Evolutionary conservation across 1,140 invertebrate genomes (phyloP), one percentile per base, ranked within the genome.

Genomic region (Pectinophora gossypiella): DNA sequence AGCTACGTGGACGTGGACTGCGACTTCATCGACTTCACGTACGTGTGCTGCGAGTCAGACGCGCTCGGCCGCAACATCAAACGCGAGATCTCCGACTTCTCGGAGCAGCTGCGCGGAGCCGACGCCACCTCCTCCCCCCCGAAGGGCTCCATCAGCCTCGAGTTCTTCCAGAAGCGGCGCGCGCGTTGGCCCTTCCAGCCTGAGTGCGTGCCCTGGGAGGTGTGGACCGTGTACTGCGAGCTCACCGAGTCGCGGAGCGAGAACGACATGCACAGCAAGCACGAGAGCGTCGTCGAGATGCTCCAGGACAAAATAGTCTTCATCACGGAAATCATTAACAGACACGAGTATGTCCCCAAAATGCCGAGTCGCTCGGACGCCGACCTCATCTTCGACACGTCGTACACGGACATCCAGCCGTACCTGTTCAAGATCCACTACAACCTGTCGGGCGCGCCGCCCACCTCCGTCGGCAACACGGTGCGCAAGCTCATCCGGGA

Each of bases 1-100:
- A 97, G 97, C 43, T 97, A 97, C 71, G 94, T 96, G 61, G 98
- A 99, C 88, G 95, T 98, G 7, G 95, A 98, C 76, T 99, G 98
- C 89, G 96, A 99, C 88, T 98, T 98, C 78, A 95, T 99, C 59
- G 97, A 99, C 87, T 95, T 98, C 68, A 98, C 97, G 20, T 99
- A 99, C 86, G 97, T 98, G 0, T 96, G 96, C 81, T 97, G 96
- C 87, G 93, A 95, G 45, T 98, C 96, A 1, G 89, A 92, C 1
- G 91, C 91, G 43, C 88, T 99, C 1, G 93, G 94, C 44, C 89
- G 91, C 32, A 91, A 89, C 35, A 87, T 99, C 4, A 95, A 94
- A 66, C 89, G 91, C 46, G 95, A 97, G 72, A 95, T 98, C 51
- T 93, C 93, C 36, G 89, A 91, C 13, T 99, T 99, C 85, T 95